Percentiles rank a stretch among this genome's conserved stretches.
These are phyloP conservation scores for Entomyzon cyanotis DNA, from an alignment of 2,113 vertebrate species.

Conservation along the genomic window DNA sequence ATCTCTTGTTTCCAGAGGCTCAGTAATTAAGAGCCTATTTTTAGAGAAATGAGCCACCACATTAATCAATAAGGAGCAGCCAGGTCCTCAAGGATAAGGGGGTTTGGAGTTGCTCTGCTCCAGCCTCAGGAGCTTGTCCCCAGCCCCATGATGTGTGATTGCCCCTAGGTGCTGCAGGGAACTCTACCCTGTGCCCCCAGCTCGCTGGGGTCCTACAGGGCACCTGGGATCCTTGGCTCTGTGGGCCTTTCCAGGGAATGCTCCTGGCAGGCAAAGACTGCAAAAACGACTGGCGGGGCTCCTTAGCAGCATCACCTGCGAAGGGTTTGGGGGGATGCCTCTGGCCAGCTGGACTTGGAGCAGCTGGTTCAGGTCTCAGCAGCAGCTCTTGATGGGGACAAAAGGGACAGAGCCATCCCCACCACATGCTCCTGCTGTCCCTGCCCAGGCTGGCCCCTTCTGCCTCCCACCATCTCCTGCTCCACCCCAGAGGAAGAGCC, in stretches of 20 bases:
- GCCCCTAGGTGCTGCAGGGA: background rate
- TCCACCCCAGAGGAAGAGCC: fast-evolving
- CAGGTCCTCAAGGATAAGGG: background rate
- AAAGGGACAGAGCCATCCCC: background rate
- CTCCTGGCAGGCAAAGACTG: background rate
- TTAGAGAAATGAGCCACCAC: background rate
- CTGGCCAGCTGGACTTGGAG: background rate
- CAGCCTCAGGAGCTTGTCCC: background rate
- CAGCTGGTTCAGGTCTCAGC: background rate
- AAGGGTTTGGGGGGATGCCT: background rate
- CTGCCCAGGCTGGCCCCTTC: background rate
- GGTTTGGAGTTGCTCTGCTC: background rate
- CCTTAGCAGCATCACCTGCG: background rate
- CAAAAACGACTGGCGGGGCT: background rate
- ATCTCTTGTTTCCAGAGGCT: background rate
- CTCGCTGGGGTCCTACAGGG: background rate
- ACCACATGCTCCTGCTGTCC: background rate
- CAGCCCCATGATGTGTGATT: background rate
- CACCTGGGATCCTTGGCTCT: background rate
- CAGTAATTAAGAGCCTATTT: background rate
- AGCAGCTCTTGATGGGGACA: background rate
- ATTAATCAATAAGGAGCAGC: slow-evolving; percentile 11
- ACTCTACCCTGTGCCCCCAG: background rate
- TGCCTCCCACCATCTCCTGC: background rate
- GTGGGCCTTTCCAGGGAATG: background rate